Conservation (phyloP, 2,888 invertebrate genomes). For the Amorpha juglandis region DNA sequence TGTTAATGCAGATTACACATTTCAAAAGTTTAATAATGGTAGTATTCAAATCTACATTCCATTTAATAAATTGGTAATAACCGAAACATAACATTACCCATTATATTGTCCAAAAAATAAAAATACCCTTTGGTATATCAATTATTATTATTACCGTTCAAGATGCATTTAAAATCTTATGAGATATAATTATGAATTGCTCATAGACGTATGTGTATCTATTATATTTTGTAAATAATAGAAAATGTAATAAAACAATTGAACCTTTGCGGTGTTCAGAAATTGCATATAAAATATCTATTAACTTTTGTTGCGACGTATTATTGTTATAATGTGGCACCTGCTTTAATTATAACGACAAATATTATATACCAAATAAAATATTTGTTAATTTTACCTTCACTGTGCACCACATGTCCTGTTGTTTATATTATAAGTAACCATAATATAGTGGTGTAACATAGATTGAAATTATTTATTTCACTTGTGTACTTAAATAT, state of each 20-base stretch:
- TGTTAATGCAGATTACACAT: too few relatives aligned
- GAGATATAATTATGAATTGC: too few relatives aligned
- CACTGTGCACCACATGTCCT: neutral
- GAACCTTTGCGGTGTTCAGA: neutral
- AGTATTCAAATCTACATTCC: conserved; percentile 2
- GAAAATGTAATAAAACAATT: neutral
- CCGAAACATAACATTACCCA: neutral
- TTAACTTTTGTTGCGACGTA: neutral
- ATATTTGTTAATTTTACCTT: neutral
- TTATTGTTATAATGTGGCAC: neutral
- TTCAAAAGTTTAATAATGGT: too few relatives aligned
- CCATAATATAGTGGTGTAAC: conserved; percentile 8
- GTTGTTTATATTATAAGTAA: neutral
- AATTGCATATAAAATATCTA: neutral
- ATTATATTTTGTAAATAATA: conserved; percentile 5
- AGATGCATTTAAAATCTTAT: too few relatives aligned
- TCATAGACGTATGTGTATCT: too few relatives aligned
- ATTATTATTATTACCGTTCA: too few relatives aligned
- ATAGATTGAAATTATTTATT: conserved; percentile 20
- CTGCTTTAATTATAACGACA: neutral
- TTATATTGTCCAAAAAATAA: too few relatives aligned
- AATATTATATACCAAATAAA: conserved; percentile 6
- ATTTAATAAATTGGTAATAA: neutral
- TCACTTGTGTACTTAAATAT: conserved; percentile 28
- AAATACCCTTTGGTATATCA: neutral